A percentile compares a stretch with the other conserved stretches of the same genome.
Conservation (phyloP, 1,140 invertebrate species). For the Venustaconcha ellipsiformis region DNA sequence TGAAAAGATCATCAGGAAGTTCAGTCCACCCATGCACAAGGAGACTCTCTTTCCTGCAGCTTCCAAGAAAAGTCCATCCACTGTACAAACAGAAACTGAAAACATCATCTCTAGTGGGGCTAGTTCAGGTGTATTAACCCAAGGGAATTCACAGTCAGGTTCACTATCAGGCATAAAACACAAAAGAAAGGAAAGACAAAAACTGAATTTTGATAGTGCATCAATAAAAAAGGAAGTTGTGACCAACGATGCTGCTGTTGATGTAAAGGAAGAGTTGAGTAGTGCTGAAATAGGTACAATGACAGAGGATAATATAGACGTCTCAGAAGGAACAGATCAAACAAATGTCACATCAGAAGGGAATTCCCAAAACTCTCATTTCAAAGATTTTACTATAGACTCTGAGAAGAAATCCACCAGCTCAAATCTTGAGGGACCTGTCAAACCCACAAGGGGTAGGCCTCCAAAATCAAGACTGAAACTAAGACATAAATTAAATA, state of each 20-base stretch:
- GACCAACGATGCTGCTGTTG: slow-evolving; percentile 1
- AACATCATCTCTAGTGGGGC: no score
- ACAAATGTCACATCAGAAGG: slow-evolving; percentile 4
- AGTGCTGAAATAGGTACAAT: slow-evolving; percentile 2
- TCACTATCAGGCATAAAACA: slow-evolving; percentile 18
- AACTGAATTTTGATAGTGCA: slow-evolving; percentile 28
- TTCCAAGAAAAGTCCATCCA: no score
- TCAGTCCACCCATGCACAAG: slow-evolving; percentile 6
- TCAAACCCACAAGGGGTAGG: background rate
- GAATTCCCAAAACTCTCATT: slow-evolving; percentile 15
- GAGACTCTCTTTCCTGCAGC: no score
- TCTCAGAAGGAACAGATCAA: background rate
- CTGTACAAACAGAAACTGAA: no score
- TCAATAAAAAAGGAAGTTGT: slow-evolving; percentile 23
- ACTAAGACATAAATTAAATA: no score
- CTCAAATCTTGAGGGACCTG: slow-evolving; percentile 1
- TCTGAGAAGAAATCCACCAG: background rate
- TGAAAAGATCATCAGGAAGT: slow-evolving; percentile 37
- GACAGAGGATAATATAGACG: background rate
- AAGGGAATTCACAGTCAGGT: no score
- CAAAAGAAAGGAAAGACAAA: slow-evolving; percentile 22
- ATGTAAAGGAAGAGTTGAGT: slow-evolving; percentile 16
- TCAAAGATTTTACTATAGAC: background rate
- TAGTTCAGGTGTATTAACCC: no score
- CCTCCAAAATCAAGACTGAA: no score